Evolutionary conservation across 2,888 invertebrate species (phyloP), one percentile per base, ranked within the genome.

Genomic region (Rotaria macrura): DNA sequence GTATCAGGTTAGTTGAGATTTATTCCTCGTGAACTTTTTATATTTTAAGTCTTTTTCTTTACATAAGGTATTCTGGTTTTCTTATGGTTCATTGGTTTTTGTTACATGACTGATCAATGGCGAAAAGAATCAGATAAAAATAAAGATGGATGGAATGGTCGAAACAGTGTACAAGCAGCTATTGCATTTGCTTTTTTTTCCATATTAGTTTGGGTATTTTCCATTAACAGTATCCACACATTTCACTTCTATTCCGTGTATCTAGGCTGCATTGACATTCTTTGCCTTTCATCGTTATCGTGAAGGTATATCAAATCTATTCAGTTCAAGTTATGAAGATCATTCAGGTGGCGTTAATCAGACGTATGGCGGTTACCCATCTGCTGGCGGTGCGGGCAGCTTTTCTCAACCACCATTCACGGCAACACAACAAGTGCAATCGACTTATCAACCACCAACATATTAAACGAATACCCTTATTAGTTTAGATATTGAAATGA

Each of bases 121-220:
- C 94, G 94, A 89, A 94, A 94, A 89, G 88, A 89, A 9, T 87
- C 86, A 20, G 29, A n/a, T 55, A 43, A 49, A 85, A 49, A 65
- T 85, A 84, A 88, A 85, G 43, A 87, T 85, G 12, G 83, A 87
- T 86, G 88, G 88, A 54, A 88, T 89, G 95, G 96, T 86, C 94
- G 94, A 91, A 96, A 95, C 85, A 12, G 84, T 92, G 94, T 96
- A 90, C 95, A 96, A 91, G 95, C 95, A 85, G 96, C 97, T 87
- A 97, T 98, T 90, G 95, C 95, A 38, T 97, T 98, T 92, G 94
- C 94, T 85, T 96, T 99, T 93, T 96, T 98, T 92, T 96, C 97
- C 85, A 95, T 96, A 89, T 94, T 95, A 89, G 93, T 95, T 89
- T 98, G 97, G 97, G 98, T 97, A 92, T n/a, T n/a, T n/a, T n/a